Evolutionary conservation across 2,888 invertebrate genomes (phyloP).

Genomic region (Alitta virens): DNA sequence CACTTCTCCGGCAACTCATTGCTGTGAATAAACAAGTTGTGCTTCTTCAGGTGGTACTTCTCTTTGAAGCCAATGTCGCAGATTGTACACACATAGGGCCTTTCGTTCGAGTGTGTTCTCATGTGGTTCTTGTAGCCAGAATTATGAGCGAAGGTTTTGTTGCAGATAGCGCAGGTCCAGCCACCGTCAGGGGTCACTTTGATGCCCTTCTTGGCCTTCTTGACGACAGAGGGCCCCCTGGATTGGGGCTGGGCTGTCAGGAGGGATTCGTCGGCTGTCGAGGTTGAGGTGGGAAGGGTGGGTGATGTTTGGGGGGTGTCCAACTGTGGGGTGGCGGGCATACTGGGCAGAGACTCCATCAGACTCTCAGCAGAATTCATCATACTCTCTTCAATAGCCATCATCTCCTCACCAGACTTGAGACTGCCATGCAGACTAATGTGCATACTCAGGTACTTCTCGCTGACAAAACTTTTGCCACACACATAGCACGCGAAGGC

Average conservation of each 20-base stretch:
- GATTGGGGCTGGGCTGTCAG: background rate
- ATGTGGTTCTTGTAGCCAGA: constrained; percentile 36
- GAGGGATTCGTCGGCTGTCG: background rate
- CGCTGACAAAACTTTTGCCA: constrained; percentile 26
- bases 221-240: background rate
- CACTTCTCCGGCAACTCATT: constrained; percentile 32
- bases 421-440: constrained; percentile 24
- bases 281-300: background rate
- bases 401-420: background rate
- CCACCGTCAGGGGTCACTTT: constrained; percentile 3
- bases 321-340: background rate
- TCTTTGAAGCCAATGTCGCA: constrained; percentile 36
- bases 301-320: background rate
- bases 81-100: constrained; percentile 32
- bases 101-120: constrained; percentile 33
- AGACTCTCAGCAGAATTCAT: background rate
- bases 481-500: constrained; percentile 22
- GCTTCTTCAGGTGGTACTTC: constrained; percentile 34
- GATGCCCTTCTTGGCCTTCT: constrained; percentile 5
- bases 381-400: background rate
- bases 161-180: constrained; percentile 34
- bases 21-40: constrained; percentile 33
- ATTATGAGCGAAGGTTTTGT: constrained; percentile 32
- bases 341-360: background rate
- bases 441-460: constrained; percentile 34